Evolutionary conservation across 2,888 invertebrate genomes (phyloP).

Genomic region (Pteria penguin): DNA sequence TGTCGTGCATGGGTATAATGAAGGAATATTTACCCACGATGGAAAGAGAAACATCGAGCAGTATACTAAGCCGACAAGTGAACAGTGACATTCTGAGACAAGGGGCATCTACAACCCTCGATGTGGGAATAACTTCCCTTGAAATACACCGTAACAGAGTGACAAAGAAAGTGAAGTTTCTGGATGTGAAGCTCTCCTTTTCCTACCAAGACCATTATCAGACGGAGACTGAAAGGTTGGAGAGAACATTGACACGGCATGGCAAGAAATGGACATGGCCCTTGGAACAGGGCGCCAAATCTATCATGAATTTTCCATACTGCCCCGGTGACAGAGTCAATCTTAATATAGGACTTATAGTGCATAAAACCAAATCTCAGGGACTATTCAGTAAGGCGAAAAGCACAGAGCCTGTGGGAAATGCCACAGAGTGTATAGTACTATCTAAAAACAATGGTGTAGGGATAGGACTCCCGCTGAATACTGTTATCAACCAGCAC

Average conservation of each 20-base stretch:
- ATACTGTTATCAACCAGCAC: slow-evolving; percentile 52
- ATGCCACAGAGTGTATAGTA: slow-evolving; percentile 63
- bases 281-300: slow-evolving; percentile 45
- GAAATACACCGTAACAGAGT: slow-evolving; percentile 60
- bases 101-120: slow-evolving; percentile 51
- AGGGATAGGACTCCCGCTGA: slow-evolving; percentile 58
- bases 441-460: slow-evolving; percentile 59
- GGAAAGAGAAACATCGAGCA: background rate
- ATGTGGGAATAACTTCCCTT: slow-evolving; percentile 54
- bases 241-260: slow-evolving; percentile 56
- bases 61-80: slow-evolving; percentile 10
- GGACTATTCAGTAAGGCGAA: slow-evolving; percentile 61
- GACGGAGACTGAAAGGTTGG: slow-evolving; percentile 57
- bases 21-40: background rate
- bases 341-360: slow-evolving; percentile 62
- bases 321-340: slow-evolving; percentile 62
- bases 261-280: slow-evolving; percentile 64
- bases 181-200: slow-evolving; percentile 62
- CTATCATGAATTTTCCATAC: slow-evolving; percentile 57
- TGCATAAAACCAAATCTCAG: slow-evolving; percentile 61
- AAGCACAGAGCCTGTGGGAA: slow-evolving; percentile 57
- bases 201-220: slow-evolving; percentile 60
- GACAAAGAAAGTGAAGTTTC: slow-evolving; percentile 59
- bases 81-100: slow-evolving; percentile 52
- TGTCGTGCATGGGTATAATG: too few relatives aligned